Evolutionary conservation across 2,113 vertebrate species (phyloP), one percentile per base, ranked within the genome.

Genomic region (Campylorhamphus procurvoides): DNA sequence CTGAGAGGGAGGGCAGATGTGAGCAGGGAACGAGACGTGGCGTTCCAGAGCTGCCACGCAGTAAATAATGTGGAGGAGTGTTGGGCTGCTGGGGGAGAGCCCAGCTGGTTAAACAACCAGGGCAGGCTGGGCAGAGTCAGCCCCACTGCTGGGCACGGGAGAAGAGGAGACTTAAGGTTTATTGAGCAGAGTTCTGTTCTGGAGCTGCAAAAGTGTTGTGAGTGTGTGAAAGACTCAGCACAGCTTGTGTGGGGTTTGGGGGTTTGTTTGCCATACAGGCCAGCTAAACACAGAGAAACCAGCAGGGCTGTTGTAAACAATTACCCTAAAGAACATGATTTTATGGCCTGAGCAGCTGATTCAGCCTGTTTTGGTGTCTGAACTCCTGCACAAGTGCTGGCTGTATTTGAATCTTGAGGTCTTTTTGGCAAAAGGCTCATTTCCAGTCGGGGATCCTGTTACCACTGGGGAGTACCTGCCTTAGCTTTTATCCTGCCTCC

Each of bases 261-360:
- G 18, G 11, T 24, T 8, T 55, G 40, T 40, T 64, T 46, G 53
- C 56, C 19, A 2, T 15, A 16, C 44, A 13, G 37, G 22, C 17
- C 44, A 53, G 0, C 52, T 33, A 73, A 83, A 1, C 42, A 46
- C 33, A 22, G 18, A 22, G 25, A 76, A 81, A 25, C 50, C 42
- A 42, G 33, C 24, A 6, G 10, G 18, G 3, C 58, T 82, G 12
- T 44, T 52, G 22, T 15, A 24, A 83, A 52, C 37, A 71, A 1
- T 47, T 35, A 19, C 19, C 8, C 27, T 35, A 27, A 15, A 31
- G 46, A 18, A 1, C 0, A 2, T 2, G 39, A 7, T 22, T 58
- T 53, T 29, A 11, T 58, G 55, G 33, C 68, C 55, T 23, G 18
- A 19, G 10, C 9, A 40, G 77, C 63, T 40, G 20, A 28, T 28